phyloP scores from a whole-genome alignment of 2,888 invertebrate genomes.

The Morinoia aosen region DNA sequence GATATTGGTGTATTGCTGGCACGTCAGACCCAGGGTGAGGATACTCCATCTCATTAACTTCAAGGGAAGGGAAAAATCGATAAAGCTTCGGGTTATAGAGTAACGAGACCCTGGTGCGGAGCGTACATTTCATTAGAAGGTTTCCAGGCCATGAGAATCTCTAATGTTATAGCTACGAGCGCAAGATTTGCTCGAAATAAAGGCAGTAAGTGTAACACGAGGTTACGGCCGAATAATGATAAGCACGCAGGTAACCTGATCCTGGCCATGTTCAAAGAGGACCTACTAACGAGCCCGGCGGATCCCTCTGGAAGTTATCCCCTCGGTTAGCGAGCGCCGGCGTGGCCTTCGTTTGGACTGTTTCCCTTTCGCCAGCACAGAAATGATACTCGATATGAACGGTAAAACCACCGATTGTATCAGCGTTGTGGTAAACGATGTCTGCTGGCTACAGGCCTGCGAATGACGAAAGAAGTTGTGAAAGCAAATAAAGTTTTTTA shows the following conservation, averaged over 20 bases:
- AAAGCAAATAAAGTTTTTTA: neutral
- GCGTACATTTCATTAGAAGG: neutral
- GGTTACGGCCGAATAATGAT: slow-evolving; percentile 30
- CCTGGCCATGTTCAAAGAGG: slow-evolving; percentile 21
- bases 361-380: neutral
- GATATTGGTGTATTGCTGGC: neutral
- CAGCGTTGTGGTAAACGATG: neutral
- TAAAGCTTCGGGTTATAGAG: neutral
- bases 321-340: neutral
- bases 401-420: neutral
- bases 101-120: neutral
- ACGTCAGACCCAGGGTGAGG: neutral
- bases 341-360: neutral
- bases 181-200: slow-evolving; percentile 24
- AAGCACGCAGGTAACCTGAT: slow-evolving; percentile 1
- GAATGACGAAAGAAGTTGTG: neutral
- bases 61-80: neutral
- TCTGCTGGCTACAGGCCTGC: too few species aligned
- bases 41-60: neutral
- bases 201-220: slow-evolving; percentile 4
- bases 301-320: neutral
- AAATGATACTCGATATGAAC: neutral
- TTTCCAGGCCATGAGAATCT: neutral
- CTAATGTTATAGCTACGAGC: neutral
- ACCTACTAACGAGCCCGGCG: slow-evolving; percentile 23